These are phyloP conservation scores for Patella caerulea DNA, from an alignment of 2,888 invertebrate species.

Conservation along the genomic window DNA sequence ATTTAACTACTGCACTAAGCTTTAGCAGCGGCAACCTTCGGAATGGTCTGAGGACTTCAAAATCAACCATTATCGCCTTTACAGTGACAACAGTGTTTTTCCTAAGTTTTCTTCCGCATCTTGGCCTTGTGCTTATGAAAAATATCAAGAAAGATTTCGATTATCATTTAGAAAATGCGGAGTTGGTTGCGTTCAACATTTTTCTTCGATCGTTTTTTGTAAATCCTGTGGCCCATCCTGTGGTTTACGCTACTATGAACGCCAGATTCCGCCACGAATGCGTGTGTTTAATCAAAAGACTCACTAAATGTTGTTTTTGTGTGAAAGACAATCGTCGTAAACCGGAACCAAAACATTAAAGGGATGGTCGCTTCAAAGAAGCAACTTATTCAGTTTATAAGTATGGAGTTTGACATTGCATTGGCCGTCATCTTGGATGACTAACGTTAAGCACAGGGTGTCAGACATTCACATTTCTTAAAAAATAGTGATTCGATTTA, in stretches of 20 bases:
- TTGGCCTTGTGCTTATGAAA: constrained; percentile 39
- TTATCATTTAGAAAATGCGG: constrained; percentile 24
- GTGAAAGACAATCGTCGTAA: no score
- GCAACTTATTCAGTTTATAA: no score
- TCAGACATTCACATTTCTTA: no score
- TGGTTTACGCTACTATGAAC: constrained; percentile 50
- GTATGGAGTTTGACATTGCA: no score
- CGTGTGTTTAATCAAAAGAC: no score
- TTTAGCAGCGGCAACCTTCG: not conserved
- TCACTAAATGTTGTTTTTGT: no score
- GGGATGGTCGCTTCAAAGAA: no score
- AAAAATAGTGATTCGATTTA: no score
- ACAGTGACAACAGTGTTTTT: constrained; percentile 46
- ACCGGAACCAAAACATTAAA: no score
- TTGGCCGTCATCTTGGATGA: no score
- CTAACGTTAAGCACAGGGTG: no score
- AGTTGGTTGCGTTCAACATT: constrained; percentile 41
- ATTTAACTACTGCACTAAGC: not conserved
- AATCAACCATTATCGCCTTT: constrained; percentile 40
- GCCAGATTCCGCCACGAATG: constrained; percentile 33
- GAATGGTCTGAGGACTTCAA: constrained; percentile 3
- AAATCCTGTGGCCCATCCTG: constrained; percentile 46
- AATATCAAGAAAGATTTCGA: constrained; percentile 40
- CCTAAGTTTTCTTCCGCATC: constrained; percentile 45
- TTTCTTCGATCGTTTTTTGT: constrained; percentile 50